These are phyloP conservation scores for Syngnathus floridae DNA, from an alignment of 2,113 vertebrate species.

Conservation along the genomic window DNA sequence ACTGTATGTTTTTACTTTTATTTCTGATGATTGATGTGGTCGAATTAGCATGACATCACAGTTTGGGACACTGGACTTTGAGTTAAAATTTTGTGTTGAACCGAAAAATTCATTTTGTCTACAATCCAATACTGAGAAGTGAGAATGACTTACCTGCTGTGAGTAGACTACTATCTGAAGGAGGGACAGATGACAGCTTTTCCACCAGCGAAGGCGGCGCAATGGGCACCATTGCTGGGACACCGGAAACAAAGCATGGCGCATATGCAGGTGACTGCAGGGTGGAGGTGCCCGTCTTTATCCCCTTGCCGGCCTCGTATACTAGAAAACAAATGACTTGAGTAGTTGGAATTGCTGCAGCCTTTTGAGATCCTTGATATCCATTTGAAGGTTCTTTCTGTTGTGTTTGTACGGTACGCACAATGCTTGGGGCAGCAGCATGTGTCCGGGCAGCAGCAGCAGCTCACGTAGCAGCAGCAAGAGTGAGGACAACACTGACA, in stretches of 20 bases:
- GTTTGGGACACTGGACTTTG: neutral
- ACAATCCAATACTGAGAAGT: neutral
- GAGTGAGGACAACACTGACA: constrained; percentile 97
- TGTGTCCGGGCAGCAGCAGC: constrained; percentile 88
- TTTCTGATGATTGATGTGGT: neutral
- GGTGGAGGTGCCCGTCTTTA: constrained; percentile 77
- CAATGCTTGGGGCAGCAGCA: constrained; percentile 93
- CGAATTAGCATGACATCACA: neutral
- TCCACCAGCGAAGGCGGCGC: constrained; percentile 83
- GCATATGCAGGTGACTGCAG: constrained; percentile 76
- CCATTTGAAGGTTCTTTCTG: neutral
- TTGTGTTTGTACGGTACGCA: constrained; percentile 67
- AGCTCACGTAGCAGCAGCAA: constrained; percentile 93
- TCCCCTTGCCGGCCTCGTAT: constrained; percentile 92
- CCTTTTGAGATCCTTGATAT: too few relatives aligned
- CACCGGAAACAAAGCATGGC: constrained; percentile 85
- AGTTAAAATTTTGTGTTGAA: neutral
- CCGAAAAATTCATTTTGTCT: neutral
- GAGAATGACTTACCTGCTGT: constrained; percentile 46
- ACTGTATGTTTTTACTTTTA: neutral
- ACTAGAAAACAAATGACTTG: constrained; percentile 62
- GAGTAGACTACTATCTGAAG: constrained; percentile 55
- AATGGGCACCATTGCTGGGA: constrained; percentile 82
- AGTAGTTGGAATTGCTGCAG: neutral
- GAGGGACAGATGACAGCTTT: constrained; percentile 78